Evolutionary conservation across 92 coral and sea anemone genomes (phyloP).

Genomic region (Porites rus): DNA sequence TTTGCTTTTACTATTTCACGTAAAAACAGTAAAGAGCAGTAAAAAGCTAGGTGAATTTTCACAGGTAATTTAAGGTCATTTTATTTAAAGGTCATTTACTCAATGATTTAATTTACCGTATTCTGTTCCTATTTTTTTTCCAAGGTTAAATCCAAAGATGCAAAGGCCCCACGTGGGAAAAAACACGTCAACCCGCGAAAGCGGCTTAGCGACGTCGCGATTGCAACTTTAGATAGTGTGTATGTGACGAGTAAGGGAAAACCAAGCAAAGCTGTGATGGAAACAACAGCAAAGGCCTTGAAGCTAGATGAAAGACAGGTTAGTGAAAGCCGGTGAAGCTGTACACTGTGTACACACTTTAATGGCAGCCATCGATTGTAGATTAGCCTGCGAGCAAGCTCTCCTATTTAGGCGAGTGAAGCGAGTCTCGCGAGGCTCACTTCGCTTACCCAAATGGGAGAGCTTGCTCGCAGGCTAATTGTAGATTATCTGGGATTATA

Average conservation of each 20-base stretch:
- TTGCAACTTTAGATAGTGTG: slow-evolving; percentile 2
- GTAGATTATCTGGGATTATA: slow-evolving; percentile 8
- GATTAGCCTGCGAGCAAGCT: too few species aligned
- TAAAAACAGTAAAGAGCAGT: slow-evolving; percentile 11
- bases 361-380: slow-evolving; percentile 10
- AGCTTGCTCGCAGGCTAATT: too few species aligned
- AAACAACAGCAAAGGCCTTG: background rate
- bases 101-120: slow-evolving; percentile 18
- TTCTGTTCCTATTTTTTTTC: slow-evolving; percentile 2
- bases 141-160: background rate
- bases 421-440: too few species aligned
- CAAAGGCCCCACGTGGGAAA: background rate
- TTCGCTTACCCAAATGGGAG: too few species aligned
- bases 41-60: slow-evolving; percentile 12
- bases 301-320: background rate
- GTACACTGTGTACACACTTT: slow-evolving; percentile 26
- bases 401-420: too few species aligned
- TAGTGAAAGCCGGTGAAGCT: slow-evolving; percentile 16
- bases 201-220: slow-evolving; percentile 9
- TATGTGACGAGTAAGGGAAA: slow-evolving; percentile 6
- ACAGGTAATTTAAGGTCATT: slow-evolving; percentile 2
- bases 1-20: slow-evolving; percentile 3
- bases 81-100: slow-evolving; percentile 22
- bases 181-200: slow-evolving; percentile 17
- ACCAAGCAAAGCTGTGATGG: slow-evolving; percentile 20